phyloP scores from a whole-genome alignment of 2,113 vertebrate species.

The Origma solitaria region DNA sequence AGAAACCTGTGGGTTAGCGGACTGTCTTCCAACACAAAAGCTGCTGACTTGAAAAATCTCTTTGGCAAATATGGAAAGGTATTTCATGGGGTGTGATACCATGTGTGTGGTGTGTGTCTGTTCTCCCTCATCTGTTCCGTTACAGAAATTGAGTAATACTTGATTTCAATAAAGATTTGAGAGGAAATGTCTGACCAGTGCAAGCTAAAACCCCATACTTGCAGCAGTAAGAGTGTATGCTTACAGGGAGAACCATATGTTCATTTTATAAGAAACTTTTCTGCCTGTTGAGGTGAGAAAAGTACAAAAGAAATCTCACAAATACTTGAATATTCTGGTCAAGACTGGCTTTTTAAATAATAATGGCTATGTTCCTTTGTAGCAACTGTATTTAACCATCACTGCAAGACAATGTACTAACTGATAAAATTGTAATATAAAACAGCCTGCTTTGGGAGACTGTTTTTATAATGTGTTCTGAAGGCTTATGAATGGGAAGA shows the following conservation, averaged over 20 bases:
- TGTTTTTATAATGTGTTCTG: background rate
- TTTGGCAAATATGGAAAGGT: slow-evolving; percentile 99
- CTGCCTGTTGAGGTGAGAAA: background rate
- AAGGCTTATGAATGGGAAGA: background rate
- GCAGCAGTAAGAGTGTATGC: background rate
- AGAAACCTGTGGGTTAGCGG: slow-evolving; percentile 97
- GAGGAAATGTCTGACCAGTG: background rate
- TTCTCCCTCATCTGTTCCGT: background rate
- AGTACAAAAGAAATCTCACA: background rate
- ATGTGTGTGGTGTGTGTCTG: background rate
- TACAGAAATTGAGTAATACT: background rate
- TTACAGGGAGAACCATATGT: background rate
- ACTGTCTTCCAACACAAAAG: slow-evolving; percentile 96
- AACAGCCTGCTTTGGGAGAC: background rate
- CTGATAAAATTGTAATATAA: background rate
- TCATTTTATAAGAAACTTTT: background rate
- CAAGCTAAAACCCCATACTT: background rate
- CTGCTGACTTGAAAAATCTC: slow-evolving; percentile 96
- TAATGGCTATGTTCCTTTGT: background rate
- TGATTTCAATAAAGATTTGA: background rate
- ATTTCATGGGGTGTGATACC: slow-evolving; percentile 18
- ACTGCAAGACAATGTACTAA: background rate
- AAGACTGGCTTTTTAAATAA: background rate
- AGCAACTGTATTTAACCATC: background rate
- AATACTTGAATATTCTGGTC: background rate